These are phyloP conservation scores for Edolisoma coerulescens DNA, from an alignment of 2,113 vertebrate species.

Conservation along the genomic window DNA sequence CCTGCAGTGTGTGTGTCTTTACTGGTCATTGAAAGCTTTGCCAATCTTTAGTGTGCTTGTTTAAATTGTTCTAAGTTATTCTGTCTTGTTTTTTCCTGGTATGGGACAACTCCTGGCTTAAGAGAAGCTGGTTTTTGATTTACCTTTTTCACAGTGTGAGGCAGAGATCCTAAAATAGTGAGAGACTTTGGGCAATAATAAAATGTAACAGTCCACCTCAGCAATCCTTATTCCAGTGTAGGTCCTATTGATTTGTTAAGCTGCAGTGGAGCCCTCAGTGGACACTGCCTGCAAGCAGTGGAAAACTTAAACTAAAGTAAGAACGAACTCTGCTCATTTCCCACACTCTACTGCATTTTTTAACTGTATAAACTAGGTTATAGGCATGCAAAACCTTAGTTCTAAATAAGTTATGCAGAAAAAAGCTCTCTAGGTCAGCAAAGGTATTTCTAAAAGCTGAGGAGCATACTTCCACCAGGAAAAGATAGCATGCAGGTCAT, in stretches of 20 bases:
- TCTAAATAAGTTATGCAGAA: not conserved
- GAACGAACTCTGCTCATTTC: not conserved
- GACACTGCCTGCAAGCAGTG: not conserved
- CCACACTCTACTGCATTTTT: not conserved
- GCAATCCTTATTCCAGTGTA: not conserved
- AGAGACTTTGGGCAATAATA: not conserved
- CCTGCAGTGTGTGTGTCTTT: not conserved
- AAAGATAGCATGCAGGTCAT: not conserved
- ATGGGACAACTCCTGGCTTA: not conserved
- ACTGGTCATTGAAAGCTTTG: not conserved
- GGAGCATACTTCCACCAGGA: not conserved
- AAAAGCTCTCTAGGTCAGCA: not conserved
- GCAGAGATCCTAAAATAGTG: not conserved
- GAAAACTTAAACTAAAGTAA: not conserved
- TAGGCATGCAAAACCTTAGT: not conserved
- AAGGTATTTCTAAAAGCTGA: not conserved
- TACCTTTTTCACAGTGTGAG: not conserved
- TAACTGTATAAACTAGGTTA: not conserved
- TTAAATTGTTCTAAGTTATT: not conserved
- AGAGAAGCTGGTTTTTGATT: not conserved
- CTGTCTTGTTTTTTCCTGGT: not conserved
- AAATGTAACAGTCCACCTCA: not conserved
- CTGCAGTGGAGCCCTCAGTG: not conserved
- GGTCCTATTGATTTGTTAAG: not conserved
- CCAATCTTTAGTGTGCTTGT: not conserved